Evolutionary conservation across 2,113 vertebrate genomes (phyloP), one percentile per base, ranked within the genome.

Genomic region (Peromyscus leucopus): DNA sequence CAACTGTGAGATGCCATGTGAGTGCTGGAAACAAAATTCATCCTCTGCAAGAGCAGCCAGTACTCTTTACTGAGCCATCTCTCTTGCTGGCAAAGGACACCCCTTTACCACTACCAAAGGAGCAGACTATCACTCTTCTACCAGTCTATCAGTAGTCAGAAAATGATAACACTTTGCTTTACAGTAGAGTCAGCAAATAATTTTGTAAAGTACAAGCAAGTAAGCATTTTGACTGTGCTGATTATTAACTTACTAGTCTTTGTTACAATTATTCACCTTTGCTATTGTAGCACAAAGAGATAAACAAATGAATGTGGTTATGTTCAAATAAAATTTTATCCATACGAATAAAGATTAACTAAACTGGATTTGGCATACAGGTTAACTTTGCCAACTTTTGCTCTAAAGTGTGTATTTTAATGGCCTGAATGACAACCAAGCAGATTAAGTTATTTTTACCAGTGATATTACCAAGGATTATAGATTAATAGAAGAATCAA

Each of bases 281-380:
- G 55, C 39, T 90, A n/a, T 21, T 88, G 2, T 7, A 95, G 33
- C 72, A 96, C 61, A 96, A 91, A 97, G 10, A 78, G 33, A 24
- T 65, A 92, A 11, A 72, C 21, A 95, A 95, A 87, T 78, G n/a
- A 95, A 3, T 55, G 2, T 61, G 39, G 21, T n/a, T 89, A 6
- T 26, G 5, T 72, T 79, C 79, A 96, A 95, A 88, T 88, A 85
- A 91, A 94, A 11, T 33, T 96, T 93, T 95, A 95, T 90, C 92
- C 92, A 95, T 13, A 91, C 93, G 75, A 93, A 79, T 4, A 96
- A 93, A 4, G 33, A 91, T 4, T 55, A 33, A 46, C 2, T 48
- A n/a, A 55, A 24, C 13, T 93, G 28, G n/a, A 91, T 92, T 71
- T 96, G 65, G 33, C 36, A 33, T 39, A 75, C 33, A 28, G 63